phyloP scores from a whole-genome alignment of 2,113 vertebrate genomes.

The Trichomycterus rosablanca region DNA sequence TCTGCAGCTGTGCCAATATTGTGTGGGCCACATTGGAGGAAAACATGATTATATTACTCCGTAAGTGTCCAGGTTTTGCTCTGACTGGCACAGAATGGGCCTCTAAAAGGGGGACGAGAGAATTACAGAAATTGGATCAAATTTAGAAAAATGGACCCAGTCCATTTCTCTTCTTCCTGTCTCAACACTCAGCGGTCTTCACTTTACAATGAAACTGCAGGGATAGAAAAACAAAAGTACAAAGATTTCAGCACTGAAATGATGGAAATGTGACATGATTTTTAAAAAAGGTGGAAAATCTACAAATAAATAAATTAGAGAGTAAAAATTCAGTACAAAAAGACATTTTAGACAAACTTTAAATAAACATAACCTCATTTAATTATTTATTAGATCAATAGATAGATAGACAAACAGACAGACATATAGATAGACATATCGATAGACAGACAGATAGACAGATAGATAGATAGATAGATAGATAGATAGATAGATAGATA shows the following conservation, averaged over 20 bases:
- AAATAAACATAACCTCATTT: constrained; percentile 10
- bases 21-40: constrained; percentile 40
- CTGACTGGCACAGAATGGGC: constrained; percentile 44
- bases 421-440: too few relatives aligned
- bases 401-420: too few relatives aligned
- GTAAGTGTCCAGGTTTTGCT: constrained; percentile 45
- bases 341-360: constrained; percentile 2
- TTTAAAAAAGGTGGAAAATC: too few relatives aligned
- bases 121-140: constrained; percentile 62
- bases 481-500: too few relatives aligned
- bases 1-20: constrained; percentile 58
- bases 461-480: too few relatives aligned
- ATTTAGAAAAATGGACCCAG: constrained; percentile 61
- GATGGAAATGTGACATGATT: constrained; percentile 8
- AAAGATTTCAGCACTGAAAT: constrained; percentile 8
- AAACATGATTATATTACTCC: constrained; percentile 53
- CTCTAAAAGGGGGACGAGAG: constrained; percentile 54
- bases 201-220: constrained; percentile 23
- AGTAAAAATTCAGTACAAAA: constrained; percentile 32
- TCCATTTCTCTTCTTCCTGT: constrained; percentile 19
- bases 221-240: constrained; percentile 35
- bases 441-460: too few relatives aligned
- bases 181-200: constrained; percentile 29
- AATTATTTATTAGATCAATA: too few relatives aligned
- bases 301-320: too few relatives aligned